Evolutionary conservation across 2,113 vertebrate species (phyloP).

Genomic region (Pteropus alecto): DNA sequence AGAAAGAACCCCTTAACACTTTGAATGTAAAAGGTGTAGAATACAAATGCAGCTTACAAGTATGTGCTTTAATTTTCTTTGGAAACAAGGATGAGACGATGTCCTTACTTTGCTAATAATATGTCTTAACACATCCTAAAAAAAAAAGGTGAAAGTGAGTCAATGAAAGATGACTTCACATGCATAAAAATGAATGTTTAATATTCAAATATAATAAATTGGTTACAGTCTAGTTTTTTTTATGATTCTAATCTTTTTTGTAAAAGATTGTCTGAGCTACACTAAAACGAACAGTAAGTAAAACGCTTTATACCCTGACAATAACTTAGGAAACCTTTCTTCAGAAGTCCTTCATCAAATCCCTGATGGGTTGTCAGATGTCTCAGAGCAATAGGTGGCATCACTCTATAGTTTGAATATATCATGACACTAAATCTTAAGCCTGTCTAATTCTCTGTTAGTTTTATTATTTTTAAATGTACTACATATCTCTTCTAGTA

Average conservation of each 20-base stretch:
- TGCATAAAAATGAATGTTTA: not conserved
- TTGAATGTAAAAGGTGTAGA: not conserved
- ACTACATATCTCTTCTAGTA: not conserved
- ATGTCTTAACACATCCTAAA: not conserved
- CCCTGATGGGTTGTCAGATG: slow-evolving; percentile 17
- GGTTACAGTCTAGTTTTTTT: not conserved
- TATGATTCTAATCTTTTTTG: not conserved
- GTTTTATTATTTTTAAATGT: slow-evolving; percentile 37
- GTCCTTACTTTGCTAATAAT: not conserved
- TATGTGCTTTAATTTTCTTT: not conserved
- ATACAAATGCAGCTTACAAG: not conserved
- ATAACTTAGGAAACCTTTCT: not conserved
- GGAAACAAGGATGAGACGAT: not conserved
- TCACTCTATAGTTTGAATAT: not conserved
- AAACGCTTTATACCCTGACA: not conserved
- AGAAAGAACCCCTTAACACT: not conserved
- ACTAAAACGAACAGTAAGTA: not conserved
- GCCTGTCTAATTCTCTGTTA: not conserved
- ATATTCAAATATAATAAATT: not conserved
- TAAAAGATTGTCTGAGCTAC: not conserved
- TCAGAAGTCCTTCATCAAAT: not conserved
- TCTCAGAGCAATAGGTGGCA: not conserved
- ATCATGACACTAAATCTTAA: not conserved
- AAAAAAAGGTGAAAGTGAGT: not conserved
- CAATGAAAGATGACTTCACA: not conserved